Evolutionary conservation across 2,113 vertebrate species (phyloP), one percentile per base, ranked within the genome.

Genomic region (Apus apus): DNA sequence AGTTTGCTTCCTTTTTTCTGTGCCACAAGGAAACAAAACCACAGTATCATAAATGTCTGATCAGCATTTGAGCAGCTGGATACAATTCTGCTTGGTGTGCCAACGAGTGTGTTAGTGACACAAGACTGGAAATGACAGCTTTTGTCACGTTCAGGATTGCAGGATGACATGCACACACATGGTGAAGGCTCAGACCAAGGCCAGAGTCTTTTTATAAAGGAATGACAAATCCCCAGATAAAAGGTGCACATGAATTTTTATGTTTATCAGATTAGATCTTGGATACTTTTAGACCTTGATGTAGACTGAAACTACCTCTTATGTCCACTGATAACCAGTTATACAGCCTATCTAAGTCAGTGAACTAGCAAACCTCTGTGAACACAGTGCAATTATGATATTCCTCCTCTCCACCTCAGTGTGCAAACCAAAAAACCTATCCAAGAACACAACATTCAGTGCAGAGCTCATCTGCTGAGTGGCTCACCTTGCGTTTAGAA

Each of bases 1-100:
- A 99, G 92, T 94, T 99, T 99, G 93, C 96, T 97, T 16, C 98
- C 96, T 98, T 99, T 99, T 97, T 99, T 99, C 99, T 99, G 95
- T 62, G 90, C 58, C 70, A 96, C 83, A 89, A 48, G 50, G 51
- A 92, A 77, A 94, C 34, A 93, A 95, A 96, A 77, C 9, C 22
- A 14, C 17, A 90, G 71, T 51, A 54, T 67, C 48, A 45, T 25
- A 66, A 56, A 34, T 4, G 11, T 32, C 34, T 87, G 89, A 91
- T 70, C 66, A 71, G 18, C 12, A 5, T 66, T 50, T 17, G 91
- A 94, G 87, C 89, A 96, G 81, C 90, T 91, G 71, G 53, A 72
- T 32, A 56, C 66, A 82, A 38, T 76, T 67, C 50, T 90, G 93
- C 78, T 87, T 84, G 36, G 64, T 82, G 56, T 65, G 58, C 62